Evolutionary conservation across 2,113 vertebrate genomes (phyloP).

Genomic region (Vidua macroura): DNA sequence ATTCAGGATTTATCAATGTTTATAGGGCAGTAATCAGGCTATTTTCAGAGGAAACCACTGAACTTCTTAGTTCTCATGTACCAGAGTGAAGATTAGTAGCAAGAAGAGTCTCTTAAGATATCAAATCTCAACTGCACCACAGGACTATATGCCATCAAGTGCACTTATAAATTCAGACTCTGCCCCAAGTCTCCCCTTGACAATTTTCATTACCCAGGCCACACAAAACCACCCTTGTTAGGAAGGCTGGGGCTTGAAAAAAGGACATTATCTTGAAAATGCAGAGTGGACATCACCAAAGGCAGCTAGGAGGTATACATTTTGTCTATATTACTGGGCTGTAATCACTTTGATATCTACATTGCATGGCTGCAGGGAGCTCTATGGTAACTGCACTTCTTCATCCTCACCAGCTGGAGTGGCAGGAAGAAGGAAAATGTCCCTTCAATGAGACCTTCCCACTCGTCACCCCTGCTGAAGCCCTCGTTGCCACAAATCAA

Average conservation of each 20-base stretch:
- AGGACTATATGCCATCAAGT: neutral
- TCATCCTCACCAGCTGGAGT: neutral
- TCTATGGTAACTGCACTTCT: neutral
- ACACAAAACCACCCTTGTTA: neutral
- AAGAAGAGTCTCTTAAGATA: neutral
- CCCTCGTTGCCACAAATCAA: neutral
- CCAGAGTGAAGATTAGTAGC: neutral
- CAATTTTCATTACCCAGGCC: neutral
- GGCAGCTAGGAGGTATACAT: neutral
- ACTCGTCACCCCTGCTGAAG: neutral
- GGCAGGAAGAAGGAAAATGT: neutral
- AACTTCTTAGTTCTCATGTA: neutral
- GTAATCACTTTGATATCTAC: neutral
- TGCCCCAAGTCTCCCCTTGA: neutral
- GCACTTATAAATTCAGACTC: neutral
- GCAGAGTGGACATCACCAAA: neutral
- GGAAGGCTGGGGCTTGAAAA: neutral
- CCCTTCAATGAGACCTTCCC: neutral
- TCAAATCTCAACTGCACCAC: neutral
- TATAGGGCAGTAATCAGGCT: neutral
- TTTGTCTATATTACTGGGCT: neutral
- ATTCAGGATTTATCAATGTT: neutral
- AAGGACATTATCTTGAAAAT: neutral
- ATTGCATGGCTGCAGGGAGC: neutral
- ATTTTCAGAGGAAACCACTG: neutral